A percentile compares a stretch with the other conserved stretches of the same genome.
phyloP scores from a whole-genome alignment of 2,888 invertebrate genomes.

The Deilephila porcellus region DNA sequence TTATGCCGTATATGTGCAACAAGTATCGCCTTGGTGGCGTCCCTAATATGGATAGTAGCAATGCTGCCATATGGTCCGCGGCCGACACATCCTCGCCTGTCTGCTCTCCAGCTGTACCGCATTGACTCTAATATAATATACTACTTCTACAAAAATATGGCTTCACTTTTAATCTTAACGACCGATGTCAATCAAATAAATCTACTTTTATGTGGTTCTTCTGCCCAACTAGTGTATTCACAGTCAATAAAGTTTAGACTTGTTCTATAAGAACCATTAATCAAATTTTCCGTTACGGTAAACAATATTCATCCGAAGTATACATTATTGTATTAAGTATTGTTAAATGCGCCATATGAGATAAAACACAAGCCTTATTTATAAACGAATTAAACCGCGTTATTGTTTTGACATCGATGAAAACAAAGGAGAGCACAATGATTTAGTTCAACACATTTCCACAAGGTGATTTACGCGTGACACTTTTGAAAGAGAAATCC shows the following conservation, averaged over 20 bases:
- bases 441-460: constrained; percentile 69
- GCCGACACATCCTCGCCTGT: constrained; percentile 74
- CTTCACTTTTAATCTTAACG: neutral
- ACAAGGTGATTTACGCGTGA: constrained; percentile 34
- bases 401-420: constrained; percentile 54
- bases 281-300: constrained; percentile 10
- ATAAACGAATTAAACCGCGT: constrained; percentile 50
- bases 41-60: constrained; percentile 78
- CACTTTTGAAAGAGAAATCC: constrained; percentile 43
- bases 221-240: constrained; percentile 41
- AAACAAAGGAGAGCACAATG: constrained; percentile 48
- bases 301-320: constrained; percentile 2
- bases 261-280: neutral
- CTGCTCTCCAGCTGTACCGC: constrained; percentile 61
- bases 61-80: constrained; percentile 80
- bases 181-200: neutral
- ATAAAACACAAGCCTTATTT: constrained; percentile 45
- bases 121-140: constrained; percentile 52
- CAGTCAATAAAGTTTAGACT: constrained; percentile 35
- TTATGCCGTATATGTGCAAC: constrained; percentile 84
- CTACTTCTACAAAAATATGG: neutral
- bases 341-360: constrained; percentile 23
- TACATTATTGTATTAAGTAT: constrained; percentile 7
- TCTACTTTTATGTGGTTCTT: constrained; percentile 17
- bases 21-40: constrained; percentile 81